These are phyloP conservation scores for Chloroclystis v-ata DNA, from an alignment of 2,888 invertebrate genomes.

Conservation along the genomic window DNA sequence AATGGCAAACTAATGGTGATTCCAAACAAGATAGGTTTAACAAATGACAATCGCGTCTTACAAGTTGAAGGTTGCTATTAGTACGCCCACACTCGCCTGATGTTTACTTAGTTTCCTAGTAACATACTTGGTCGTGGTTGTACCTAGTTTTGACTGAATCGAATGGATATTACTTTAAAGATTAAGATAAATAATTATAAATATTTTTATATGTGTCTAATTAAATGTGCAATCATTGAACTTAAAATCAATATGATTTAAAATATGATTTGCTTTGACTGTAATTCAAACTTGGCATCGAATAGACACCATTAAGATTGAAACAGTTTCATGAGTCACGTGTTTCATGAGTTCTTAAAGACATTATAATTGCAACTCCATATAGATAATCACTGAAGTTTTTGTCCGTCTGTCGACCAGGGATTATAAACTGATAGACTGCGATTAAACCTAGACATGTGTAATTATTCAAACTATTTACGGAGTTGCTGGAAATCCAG, in stretches of 20 bases:
- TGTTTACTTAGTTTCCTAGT: not conserved
- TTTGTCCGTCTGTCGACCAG: conserved; percentile 16
- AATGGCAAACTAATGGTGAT: conserved; percentile 15
- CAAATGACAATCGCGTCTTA: conserved; percentile 16
- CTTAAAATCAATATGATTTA: too few relatives aligned
- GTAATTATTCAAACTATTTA: conserved; percentile 10
- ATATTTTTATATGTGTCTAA: too few relatives aligned
- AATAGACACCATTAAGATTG: conserved; percentile 1
- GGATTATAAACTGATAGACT: conserved; percentile 22
- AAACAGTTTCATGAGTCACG: too few relatives aligned
- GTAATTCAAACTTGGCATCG: not conserved
- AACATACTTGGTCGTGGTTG: too few relatives aligned
- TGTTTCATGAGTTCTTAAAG: too few relatives aligned
- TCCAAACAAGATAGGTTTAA: conserved; percentile 24
- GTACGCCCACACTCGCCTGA: conserved; percentile 34
- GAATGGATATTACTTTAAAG: too few relatives aligned
- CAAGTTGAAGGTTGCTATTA: conserved; percentile 43
- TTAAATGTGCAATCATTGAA: too few relatives aligned
- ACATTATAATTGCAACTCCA: too few relatives aligned
- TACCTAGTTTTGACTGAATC: too few relatives aligned
- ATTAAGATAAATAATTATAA: too few relatives aligned
- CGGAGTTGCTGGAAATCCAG: not conserved
- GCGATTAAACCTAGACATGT: conserved; percentile 8
- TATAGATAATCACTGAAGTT: too few relatives aligned
- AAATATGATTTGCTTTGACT: not conserved